phyloP scores from a whole-genome alignment of 1,140 invertebrate genomes.

The Cydia amplana region DNA sequence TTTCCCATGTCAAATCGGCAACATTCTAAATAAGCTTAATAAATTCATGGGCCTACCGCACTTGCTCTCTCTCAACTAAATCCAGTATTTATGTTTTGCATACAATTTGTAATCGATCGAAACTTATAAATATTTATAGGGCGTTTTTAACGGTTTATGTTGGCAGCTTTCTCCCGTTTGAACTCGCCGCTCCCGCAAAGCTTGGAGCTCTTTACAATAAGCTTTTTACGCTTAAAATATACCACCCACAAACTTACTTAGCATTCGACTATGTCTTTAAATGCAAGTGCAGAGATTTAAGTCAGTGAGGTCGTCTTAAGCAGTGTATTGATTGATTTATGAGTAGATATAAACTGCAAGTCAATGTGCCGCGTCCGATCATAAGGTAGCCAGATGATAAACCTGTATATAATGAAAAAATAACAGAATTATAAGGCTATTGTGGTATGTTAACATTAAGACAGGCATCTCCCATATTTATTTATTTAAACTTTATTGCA shows the following conservation, averaged over 20 bases:
- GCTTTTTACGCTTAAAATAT: constrained; percentile 38
- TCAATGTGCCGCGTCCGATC: too few relatives aligned
- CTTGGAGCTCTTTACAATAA: constrained; percentile 13
- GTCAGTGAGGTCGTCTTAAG: neutral
- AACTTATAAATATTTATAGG: constrained; percentile 29
- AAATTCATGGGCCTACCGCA: neutral
- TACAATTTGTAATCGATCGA: constrained; percentile 28
- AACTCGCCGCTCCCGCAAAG: constrained; percentile 35
- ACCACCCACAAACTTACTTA: constrained; percentile 4
- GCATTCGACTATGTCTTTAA: neutral
- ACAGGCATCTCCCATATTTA: too few relatives aligned
- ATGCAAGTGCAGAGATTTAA: neutral
- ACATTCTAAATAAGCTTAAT: constrained; percentile 15
- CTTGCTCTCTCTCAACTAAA: constrained; percentile 13
- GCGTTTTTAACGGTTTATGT: constrained; percentile 25
- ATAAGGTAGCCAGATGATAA: too few relatives aligned
- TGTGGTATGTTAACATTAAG: too few relatives aligned
- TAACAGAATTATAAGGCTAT: too few relatives aligned
- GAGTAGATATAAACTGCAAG: neutral
- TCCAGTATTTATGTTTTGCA: constrained; percentile 25
- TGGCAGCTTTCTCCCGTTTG: constrained; percentile 45
- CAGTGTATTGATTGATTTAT: neutral
- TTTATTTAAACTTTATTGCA: too few relatives aligned
- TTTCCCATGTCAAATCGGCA: neutral
- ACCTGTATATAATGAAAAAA: too few relatives aligned